Evolutionary conservation across 92 coral and sea anemone genomes (phyloP).

Genomic region (Chrysogorgia sp.): DNA sequence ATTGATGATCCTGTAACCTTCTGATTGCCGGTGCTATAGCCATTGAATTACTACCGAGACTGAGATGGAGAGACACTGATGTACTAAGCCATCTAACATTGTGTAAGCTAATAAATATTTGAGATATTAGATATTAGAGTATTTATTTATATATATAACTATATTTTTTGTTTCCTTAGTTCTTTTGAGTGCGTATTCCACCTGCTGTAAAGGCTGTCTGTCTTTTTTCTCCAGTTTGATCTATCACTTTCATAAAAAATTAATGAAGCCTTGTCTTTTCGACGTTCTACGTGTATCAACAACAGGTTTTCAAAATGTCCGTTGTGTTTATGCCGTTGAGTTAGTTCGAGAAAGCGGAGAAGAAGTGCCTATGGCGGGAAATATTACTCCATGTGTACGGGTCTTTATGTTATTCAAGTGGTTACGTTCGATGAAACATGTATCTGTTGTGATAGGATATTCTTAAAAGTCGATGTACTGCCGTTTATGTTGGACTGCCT

Average conservation of each 20-base stretch:
- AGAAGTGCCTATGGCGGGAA: neutral
- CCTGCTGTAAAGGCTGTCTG: slow-evolving; percentile 21
- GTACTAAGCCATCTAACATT: no score
- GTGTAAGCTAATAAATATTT: no score
- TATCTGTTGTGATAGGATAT: neutral
- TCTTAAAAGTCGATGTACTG: no score
- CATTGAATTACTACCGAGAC: no score
- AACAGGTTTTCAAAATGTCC: neutral
- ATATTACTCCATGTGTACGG: neutral
- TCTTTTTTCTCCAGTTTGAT: slow-evolving; percentile 8
- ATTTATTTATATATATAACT: no score
- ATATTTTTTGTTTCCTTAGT: no score
- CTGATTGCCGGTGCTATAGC: no score
- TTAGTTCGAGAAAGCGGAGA: neutral
- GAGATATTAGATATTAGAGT: no score
- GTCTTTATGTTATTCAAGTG: neutral
- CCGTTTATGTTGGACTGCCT: no score
- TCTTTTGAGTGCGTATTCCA: no score
- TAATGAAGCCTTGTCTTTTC: slow-evolving; percentile 2
- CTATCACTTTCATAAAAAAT: slow-evolving; percentile 27
- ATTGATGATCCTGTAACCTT: no score
- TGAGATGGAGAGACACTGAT: no score
- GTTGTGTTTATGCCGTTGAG: neutral
- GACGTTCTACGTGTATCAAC: neutral
- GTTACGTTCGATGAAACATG: neutral